Evolutionary conservation across 1,140 invertebrate genomes (phyloP), one percentile per base, ranked within the genome.

Genomic region (Lasioglossum albipes): DNA sequence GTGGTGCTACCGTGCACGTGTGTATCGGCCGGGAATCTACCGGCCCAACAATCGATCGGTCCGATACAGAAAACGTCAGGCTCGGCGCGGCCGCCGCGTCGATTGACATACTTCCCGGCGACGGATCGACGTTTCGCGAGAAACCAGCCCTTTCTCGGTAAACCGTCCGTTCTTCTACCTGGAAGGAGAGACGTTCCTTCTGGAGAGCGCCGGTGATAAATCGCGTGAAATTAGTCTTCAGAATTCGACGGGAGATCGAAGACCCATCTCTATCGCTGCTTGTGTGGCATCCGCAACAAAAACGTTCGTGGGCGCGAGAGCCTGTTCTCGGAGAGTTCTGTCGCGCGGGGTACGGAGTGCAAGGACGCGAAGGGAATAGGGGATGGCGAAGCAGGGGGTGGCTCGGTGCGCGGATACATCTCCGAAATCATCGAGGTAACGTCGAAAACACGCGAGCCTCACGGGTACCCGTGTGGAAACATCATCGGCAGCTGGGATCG

Each of bases 361-460:
- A 66, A 49, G 45, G 68, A 31, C 54, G 45, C 59, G 57, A 45
- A 59, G 69, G 71, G 62, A 59, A 59, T 59, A n/a, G 73, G 27
- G 18, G 72, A 57, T 6, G 10, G 13, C 20, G 71, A 41, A 49
- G 45, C 45, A 12, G 18, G 61, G 72, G 61, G 72, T 75, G 70
- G 66, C 65, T 36, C 36, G 36, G 36, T 36, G 36, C 36, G 57
- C 22, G 74, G 10, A 70, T 66, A 62, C 77, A 78, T 75, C 67
- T 76, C 71, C 81, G 84, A 89, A 92, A 90, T 90, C 88, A 90
- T 91, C 83, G 89, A 87, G 85, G 82, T 85, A 87, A 90, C 87
- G 91, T 93, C 92, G 91, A 91, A 92, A 93, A 91, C 91, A 93
- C 91, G 91, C 92, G 90, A 91, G 90, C 91, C 91, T 93, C 88